Conservation (phyloP, 2,888 invertebrate species). For the Hoplodrina blanda region DNA sequence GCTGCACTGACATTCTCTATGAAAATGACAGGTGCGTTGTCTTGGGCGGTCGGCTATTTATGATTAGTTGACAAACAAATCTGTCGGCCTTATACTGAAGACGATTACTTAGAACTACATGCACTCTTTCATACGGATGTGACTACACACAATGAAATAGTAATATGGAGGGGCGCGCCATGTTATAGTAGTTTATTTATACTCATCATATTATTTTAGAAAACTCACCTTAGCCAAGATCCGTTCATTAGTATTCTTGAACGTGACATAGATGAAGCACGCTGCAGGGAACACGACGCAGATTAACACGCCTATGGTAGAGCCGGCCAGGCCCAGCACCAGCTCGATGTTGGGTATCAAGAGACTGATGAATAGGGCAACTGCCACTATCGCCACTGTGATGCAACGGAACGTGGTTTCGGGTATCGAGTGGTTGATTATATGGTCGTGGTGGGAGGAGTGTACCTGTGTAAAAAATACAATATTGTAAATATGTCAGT, state of each 20-base stretch:
- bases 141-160: no score
- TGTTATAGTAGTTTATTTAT: no score
- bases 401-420: conserved; percentile 95
- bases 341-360: conserved; percentile 98
- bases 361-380: conserved; percentile 95
- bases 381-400: conserved; percentile 94
- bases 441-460: conserved; percentile 91
- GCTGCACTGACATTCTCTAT: no score
- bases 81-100: no score
- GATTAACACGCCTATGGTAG: conserved; percentile 98
- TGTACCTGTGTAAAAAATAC: conserved; percentile 89
- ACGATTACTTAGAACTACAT: no score
- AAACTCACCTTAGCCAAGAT: conserved; percentile 68
- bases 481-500: no score
- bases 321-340: conserved; percentile 97
- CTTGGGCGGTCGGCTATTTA: no score
- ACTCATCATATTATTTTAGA: no score
- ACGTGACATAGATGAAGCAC: conserved; percentile 96
- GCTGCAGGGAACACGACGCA: conserved; percentile 98
- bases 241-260: conserved; percentile 96
- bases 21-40: no score
- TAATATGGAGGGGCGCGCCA: no score
- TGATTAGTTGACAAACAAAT: no score
- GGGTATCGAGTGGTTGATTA: conserved; percentile 94
- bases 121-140: no score